A percentile compares a stretch with the other conserved stretches of the same genome.
phyloP scores from a whole-genome alignment of 2,113 vertebrate genomes.

The Pongo pygmaeus region DNA sequence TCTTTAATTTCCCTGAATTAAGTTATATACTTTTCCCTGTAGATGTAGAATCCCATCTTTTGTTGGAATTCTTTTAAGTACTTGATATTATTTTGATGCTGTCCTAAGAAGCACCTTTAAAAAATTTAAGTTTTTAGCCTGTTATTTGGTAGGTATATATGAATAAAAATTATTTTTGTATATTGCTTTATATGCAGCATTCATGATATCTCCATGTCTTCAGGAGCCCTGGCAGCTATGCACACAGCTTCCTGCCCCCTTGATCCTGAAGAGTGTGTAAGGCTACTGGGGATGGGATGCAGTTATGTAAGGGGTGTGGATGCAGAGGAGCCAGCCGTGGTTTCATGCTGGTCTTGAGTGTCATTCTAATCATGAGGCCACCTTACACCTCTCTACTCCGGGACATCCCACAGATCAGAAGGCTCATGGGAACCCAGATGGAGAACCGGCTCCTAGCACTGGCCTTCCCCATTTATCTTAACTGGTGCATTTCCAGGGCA shows the following conservation, averaged over 20 bases:
- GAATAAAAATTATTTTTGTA: not conserved
- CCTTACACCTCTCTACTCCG: too few species aligned
- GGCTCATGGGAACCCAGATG: too few species aligned
- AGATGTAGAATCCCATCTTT: not conserved
- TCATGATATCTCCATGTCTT: not conserved
- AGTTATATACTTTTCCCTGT: not conserved
- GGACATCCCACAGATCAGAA: not conserved
- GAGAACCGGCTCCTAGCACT: not conserved
- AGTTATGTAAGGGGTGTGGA: not conserved
- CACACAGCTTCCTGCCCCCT: not conserved
- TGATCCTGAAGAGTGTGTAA: fast-evolving
- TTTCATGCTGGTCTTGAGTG: not conserved
- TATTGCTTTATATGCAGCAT: not conserved
- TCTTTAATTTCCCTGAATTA: not conserved
- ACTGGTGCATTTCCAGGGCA: not conserved
- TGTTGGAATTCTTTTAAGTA: not conserved
- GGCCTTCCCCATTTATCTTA: not conserved
- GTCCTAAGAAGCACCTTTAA: not conserved
- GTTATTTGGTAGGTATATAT: not conserved
- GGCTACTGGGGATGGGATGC: not conserved
- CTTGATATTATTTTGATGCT: not conserved
- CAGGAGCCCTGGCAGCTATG: fast-evolving
- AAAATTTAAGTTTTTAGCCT: not conserved
- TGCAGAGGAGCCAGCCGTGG: not conserved
- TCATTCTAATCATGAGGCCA: not conserved